phyloP scores from a whole-genome alignment of 2,888 invertebrate species.

The Plagodis pulveraria region DNA sequence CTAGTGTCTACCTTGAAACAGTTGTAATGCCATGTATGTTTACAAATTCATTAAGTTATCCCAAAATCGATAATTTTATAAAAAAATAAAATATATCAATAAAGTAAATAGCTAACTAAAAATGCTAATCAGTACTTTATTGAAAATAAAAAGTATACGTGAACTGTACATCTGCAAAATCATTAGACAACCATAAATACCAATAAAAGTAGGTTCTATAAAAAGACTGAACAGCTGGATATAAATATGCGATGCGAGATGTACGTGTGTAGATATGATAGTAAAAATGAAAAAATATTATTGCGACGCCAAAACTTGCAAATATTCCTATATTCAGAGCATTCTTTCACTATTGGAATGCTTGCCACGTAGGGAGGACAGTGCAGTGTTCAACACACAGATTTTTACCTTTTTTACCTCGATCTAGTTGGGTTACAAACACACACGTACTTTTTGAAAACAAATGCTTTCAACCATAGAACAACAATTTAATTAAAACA shows the following conservation, averaged over 20 bases:
- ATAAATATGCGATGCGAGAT: conserved; percentile 22
- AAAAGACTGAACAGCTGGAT: conserved; percentile 13
- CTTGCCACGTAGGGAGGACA: conserved; percentile 58
- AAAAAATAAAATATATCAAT: no score
- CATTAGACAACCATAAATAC: neutral
- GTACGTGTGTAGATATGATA: conserved; percentile 17
- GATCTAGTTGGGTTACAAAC: conserved; percentile 46
- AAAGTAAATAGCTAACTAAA: no score
- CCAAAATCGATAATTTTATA: no score
- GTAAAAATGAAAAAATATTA: conserved; percentile 18
- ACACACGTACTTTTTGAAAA: conserved; percentile 33
- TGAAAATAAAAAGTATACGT: neutral
- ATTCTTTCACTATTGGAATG: conserved; percentile 49
- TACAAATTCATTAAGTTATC: no score
- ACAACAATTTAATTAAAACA: no score
- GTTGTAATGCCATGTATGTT: no score
- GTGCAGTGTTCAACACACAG: conserved; percentile 61
- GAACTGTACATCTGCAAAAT: neutral
- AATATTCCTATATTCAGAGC: conserved; percentile 35
- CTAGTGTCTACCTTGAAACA: no score
- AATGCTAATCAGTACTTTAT: neutral
- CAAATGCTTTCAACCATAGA: neutral
- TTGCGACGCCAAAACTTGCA: conserved; percentile 26
- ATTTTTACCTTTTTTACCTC: conserved; percentile 70
- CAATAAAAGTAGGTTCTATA: conserved; percentile 3